phyloP scores from a whole-genome alignment of 1,140 invertebrate species.

The Macrosteles quadrilineatus region DNA sequence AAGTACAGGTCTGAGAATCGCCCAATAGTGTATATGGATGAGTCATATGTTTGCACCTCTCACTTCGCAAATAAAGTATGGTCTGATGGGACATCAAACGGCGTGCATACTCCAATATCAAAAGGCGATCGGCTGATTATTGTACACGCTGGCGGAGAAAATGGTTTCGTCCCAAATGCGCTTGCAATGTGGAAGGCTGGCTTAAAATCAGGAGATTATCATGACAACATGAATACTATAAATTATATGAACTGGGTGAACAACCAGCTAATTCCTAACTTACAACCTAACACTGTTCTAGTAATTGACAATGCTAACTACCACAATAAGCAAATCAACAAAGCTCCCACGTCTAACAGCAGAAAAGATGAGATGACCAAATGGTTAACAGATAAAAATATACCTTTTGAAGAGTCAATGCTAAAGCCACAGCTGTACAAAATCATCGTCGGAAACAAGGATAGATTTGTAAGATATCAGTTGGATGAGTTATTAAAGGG shows the following conservation, averaged over 20 bases:
- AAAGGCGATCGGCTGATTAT: constrained; percentile 23
- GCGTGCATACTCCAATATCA: background rate
- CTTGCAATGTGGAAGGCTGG: background rate
- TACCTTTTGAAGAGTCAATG: constrained; percentile 28
- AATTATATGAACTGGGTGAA: constrained; percentile 32
- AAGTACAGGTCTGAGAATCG: constrained; percentile 17
- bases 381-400: constrained; percentile 40
- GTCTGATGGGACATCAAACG: constrained; percentile 24
- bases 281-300: constrained; percentile 43
- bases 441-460: background rate
- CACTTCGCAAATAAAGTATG: constrained; percentile 14
- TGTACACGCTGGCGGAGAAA: constrained; percentile 25
- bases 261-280: constrained; percentile 43
- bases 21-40: constrained; percentile 29
- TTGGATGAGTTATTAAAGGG: no score
- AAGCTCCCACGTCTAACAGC: constrained; percentile 36
- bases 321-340: constrained; percentile 43
- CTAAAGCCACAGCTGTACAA: constrained; percentile 26
- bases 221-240: constrained; percentile 35
- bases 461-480: no score
- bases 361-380: constrained; percentile 43
- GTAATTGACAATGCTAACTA: constrained; percentile 51
- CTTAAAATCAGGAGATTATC: constrained; percentile 34
- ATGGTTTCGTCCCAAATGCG: constrained; percentile 14
- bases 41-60: constrained; percentile 12